These are phyloP conservation scores for Spicauda simplicius DNA, from an alignment of 2,888 invertebrate genomes.

Conservation along the genomic window DNA sequence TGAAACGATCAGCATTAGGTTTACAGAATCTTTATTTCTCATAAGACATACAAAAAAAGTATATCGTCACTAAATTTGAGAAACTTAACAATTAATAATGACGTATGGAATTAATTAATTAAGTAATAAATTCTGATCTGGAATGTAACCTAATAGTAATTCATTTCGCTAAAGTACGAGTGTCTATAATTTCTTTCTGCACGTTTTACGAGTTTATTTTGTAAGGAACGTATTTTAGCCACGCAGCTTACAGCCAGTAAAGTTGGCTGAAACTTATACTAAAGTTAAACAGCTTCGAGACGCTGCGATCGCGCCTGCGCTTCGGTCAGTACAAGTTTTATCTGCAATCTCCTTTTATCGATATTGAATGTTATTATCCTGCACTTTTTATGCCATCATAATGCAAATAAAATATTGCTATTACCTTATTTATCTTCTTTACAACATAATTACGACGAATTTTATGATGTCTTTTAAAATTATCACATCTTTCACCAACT, in stretches of 20 bases:
- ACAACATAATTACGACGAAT: no score
- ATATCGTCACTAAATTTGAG: no score
- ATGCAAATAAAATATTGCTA: no score
- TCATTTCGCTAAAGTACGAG: not conserved
- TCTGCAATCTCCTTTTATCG: conserved; percentile 7
- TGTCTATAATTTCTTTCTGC: not conserved
- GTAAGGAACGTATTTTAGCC: conserved; percentile 10
- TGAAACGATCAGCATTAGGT: no score
- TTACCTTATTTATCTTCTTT: no score
- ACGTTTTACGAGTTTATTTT: conserved; percentile 11
- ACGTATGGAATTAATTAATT: no score
- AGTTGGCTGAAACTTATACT: conserved; percentile 26
- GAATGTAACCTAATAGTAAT: not conserved
- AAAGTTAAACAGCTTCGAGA: conserved; percentile 4
- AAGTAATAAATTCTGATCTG: no score
- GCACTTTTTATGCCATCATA: not conserved
- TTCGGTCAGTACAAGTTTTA: conserved; percentile 18
- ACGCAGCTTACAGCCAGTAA: conserved; percentile 9
- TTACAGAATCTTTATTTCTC: no score
- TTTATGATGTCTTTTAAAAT: no score
- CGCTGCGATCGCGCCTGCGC: conserved; percentile 4
- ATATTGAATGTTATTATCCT: not conserved
- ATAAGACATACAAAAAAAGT: no score
- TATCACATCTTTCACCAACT: no score
- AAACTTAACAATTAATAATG: no score